Evolutionary conservation across 2,797 vertebrate species (phyloP), one percentile per base, ranked within the genome.

Genomic region (Gephyroberyx darwinii): DNA sequence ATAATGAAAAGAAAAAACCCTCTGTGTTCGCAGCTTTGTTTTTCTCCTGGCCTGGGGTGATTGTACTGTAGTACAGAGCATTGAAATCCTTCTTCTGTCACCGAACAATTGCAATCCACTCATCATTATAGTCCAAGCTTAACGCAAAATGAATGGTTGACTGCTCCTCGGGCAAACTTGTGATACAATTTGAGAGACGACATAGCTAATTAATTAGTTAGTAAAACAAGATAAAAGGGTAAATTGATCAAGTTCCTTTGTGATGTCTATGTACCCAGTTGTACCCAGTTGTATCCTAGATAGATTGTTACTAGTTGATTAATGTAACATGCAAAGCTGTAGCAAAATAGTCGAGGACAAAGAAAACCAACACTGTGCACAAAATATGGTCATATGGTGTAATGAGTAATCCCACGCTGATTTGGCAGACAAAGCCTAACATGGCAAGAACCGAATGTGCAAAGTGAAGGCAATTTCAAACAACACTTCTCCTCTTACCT

Each of bases 371-470:
- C 39, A 50, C 13, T 59, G 13, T 47, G 35, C 45, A 67, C 53
- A 69, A 37, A 78, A 72, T 41, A 14, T 52, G 31, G 43, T 78
- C 37, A 74, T 59, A 74, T 70, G 53, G 71, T 53, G 54, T 37
- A 41, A 62, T 76, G 78, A 77, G 55, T 73, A 65, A 78, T 78
- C 64, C 45, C 8, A 57, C 14, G 8, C 52, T 62, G 37, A 37
- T 70, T 63, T 77, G 79, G 67, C 74, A 82, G 61, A 81, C 60
- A 51, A 73, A 71, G 69, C 20, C 66, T 56, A 57, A 59, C 54
- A 71, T 31, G 17, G 74, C 61, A 48, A 78, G 61, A 77, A 64
- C 41, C 68, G 60, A 80, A 51, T 51, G 68, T 55, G 26, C 71
- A 69, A 80, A 57, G 74, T 65, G 60, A 72, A 71, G 47, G 16